phyloP scores from a whole-genome alignment of 2,888 invertebrate species.

The Drosophila dives region DNA sequence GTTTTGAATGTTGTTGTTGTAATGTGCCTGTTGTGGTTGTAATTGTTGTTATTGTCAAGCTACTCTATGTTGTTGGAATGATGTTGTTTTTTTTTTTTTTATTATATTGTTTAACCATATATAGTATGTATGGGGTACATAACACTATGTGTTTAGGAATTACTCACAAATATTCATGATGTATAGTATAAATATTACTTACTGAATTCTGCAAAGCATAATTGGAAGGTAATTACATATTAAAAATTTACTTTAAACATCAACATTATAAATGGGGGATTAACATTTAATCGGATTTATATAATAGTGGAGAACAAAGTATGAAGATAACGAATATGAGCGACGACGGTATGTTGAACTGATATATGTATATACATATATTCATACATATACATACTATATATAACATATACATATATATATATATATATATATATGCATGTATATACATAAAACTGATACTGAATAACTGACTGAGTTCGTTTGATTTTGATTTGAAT shows the following conservation, averaged over 20 bases:
- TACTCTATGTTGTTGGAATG: constrained; percentile 45
- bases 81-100: constrained; percentile 29
- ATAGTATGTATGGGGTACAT: constrained; percentile 62
- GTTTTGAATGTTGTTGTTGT: constrained; percentile 28
- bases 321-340: constrained; percentile 55
- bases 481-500: constrained; percentile 30
- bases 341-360: constrained; percentile 43
- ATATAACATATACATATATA: too few relatives aligned
- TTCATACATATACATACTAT: neutral
- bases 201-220: constrained; percentile 83
- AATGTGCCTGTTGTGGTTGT: constrained; percentile 27
- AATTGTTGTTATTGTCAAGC: constrained; percentile 50
- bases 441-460: constrained; percentile 21
- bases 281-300: constrained; percentile 70
- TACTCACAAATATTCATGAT: constrained; percentile 80
- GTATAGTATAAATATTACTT: constrained; percentile 80
- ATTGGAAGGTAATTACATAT: constrained; percentile 80
- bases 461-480: constrained; percentile 53
- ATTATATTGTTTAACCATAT: constrained; percentile 52
- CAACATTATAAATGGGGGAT: constrained; percentile 60
- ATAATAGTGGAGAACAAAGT: constrained; percentile 48
- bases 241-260: constrained; percentile 73
- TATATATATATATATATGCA: constrained; percentile 13
- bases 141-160: constrained; percentile 70
- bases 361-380: constrained; percentile 11